Conservation (phyloP, 2,888 invertebrate genomes). For the Ormyrus thymus region DNA sequence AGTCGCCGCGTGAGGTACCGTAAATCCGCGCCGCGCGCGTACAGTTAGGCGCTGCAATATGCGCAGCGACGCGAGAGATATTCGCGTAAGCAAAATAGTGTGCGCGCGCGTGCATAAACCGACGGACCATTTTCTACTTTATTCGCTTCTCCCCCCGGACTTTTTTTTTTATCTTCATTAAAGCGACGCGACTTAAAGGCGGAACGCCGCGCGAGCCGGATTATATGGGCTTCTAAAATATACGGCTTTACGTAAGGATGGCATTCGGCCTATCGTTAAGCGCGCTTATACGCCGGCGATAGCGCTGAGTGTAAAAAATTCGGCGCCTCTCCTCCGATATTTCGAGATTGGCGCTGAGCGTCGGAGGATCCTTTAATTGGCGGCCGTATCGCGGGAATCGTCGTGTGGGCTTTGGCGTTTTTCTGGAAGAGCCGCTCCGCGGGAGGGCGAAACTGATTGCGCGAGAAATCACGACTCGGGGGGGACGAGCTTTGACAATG, state of each 20-base stretch:
- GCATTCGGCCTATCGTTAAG: no score
- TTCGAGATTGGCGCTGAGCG: no score
- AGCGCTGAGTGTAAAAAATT: no score
- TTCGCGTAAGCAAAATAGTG: conserved; percentile 17
- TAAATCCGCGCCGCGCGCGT: conserved; percentile 60
- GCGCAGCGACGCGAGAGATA: conserved; percentile 16
- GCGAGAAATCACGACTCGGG: no score
- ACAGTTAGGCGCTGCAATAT: conserved; percentile 62
- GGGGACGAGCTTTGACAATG: no score
- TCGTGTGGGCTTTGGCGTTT: no score
- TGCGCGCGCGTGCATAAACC: background rate
- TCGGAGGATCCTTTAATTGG: no score
- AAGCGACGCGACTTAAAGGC: background rate
- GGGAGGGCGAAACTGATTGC: no score
- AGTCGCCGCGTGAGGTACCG: conserved; percentile 62
- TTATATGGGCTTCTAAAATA: background rate
- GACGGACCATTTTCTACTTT: background rate
- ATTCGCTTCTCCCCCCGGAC: background rate
- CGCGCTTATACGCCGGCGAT: no score
- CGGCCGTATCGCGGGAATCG: no score
- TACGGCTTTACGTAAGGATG: background rate
- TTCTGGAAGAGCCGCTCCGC: no score
- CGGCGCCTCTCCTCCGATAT: no score
- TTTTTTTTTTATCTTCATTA: background rate
- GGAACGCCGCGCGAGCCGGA: background rate